Evolutionary conservation across 2,888 invertebrate genomes (phyloP).

Genomic region (Plemyria rubiginata): DNA sequence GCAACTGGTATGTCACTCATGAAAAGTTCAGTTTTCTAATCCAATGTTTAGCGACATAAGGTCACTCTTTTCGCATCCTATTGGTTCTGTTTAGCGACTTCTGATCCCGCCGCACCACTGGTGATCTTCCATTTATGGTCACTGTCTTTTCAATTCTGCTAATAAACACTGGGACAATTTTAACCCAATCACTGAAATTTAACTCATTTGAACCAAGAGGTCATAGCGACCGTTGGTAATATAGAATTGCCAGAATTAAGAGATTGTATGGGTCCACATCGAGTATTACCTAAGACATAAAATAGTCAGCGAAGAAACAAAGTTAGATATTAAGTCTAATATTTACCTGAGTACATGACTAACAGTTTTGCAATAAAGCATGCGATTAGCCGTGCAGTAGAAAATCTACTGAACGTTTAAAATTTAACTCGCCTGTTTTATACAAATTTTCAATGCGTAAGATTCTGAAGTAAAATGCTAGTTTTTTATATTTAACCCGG

Average conservation of each 20-base stretch:
- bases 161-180: not conserved
- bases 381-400: not conserved
- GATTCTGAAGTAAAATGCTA: not conserved
- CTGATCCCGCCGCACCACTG: not conserved
- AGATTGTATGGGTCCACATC: no score
- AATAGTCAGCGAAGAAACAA: no score
- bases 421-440: constrained; percentile 6
- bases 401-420: constrained; percentile 4
- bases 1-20: not conserved
- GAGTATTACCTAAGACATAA: no score
- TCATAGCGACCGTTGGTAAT: not conserved
- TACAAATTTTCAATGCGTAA: constrained; percentile 7
- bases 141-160: constrained; percentile 10
- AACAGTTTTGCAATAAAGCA: no score
- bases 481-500: constrained; percentile 16
- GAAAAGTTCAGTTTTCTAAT: not conserved
- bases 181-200: constrained; percentile 1
- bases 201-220: constrained; percentile 11
- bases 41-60: not conserved
- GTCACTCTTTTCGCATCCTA: not conserved
- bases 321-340: no score
- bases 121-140: not conserved
- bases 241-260: not conserved
- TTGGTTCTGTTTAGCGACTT: not conserved
- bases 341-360: no score